Base-by-base conservation (phyloP, 2,888 invertebrate genomes). In the Abscondita cerata region DNA sequence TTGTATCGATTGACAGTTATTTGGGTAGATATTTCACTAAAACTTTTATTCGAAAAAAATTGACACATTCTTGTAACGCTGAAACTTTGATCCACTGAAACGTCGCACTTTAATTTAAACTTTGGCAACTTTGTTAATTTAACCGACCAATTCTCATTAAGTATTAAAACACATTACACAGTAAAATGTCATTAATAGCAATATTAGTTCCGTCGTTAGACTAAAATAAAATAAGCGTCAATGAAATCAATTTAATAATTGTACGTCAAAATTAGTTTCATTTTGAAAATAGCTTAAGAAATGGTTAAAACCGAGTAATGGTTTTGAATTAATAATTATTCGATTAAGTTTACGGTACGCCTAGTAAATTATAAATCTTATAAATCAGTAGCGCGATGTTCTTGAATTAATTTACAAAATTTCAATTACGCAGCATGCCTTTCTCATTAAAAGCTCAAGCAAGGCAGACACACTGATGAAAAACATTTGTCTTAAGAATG, bases 401-500 rank as follows among this genome's bases (percentile, higher is more conserved):
- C 38, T 58, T 15, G 36, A 50, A 54, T 53, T 54, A 60, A 60
- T 60, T 60, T 50, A 48, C 20, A 59, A 53, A 59, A 50, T 50
- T 58, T 41, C 48, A 54, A 46, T 40, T 53, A 41, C 48, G 31
- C 44, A 25, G 50, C 40, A 48, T 46, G 44, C 52, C 46, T 46
- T 58, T 44, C 46, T 52, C 52, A 59, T 59, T 59, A 59, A 59
- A 48, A 52, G 47, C 52, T 59, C 47, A 52, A 59, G 52, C 59
- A 59, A 52, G 52, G 46, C 52, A 48, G 52, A 44, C 40, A 54
- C 38, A 25, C 48, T 54, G 54, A 60, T 53, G 50, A 53, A 60
- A 44, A 53, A 54, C 59, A 51, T 60, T 60, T 60, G 59, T 54
- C 59, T 59, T 60, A 60, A 54, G 53, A 60, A 54, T 50, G 59